Base-by-base conservation (phyloP, 2,888 invertebrate genomes). In the Gymnoscelis rufifasciata region DNA sequence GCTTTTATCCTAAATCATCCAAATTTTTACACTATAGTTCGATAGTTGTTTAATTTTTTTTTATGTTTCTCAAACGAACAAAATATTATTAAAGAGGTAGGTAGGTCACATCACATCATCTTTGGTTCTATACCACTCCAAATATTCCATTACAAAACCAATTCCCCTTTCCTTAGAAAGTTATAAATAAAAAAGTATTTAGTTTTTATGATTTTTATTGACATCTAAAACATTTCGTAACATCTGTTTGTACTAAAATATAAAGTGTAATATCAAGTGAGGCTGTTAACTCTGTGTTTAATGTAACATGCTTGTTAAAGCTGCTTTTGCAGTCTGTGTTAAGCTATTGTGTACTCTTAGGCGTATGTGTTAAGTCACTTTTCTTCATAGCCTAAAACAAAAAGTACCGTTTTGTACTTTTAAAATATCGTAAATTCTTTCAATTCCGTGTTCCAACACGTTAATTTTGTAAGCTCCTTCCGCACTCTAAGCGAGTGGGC, bases 181-280 rank as follows among this genome's bases (percentile, higher is more conserved):
- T 5, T 36, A 43, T 50, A 60, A 62, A 68, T 60, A 63, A 71
- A 64, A 67, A 65, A 47, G 59, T 57, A 36, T 8, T 33, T 29
- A 44, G 43, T 62, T 67, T 69, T 79, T 76, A 74, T 66, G 61
- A 7, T 74, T 5, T 87, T 87, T 87, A 87, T 86, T 88, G 83
- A 84, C 84, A 86, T 84, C 86, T 87, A 86, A 81, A 83, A 83
- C 74, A 74, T 83, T 35, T 82, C 72, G 70, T 84, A 84, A 83
- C 86, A 86, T 82, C 78, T 80, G 78, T 84, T 87, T 86, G 84
- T 86, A 87, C 84, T 87, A 87, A 86, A 83, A 86, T 86, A 83
- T 83, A 83, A 83, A 83, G 83, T 86, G 83, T 83, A 48, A 43
- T 43, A 71, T 77, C 73, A 76, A 74, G 76, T 77, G 82, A 84